Conservation (phyloP, 2,888 invertebrate species). For the Epistrophe eligans region DNA sequence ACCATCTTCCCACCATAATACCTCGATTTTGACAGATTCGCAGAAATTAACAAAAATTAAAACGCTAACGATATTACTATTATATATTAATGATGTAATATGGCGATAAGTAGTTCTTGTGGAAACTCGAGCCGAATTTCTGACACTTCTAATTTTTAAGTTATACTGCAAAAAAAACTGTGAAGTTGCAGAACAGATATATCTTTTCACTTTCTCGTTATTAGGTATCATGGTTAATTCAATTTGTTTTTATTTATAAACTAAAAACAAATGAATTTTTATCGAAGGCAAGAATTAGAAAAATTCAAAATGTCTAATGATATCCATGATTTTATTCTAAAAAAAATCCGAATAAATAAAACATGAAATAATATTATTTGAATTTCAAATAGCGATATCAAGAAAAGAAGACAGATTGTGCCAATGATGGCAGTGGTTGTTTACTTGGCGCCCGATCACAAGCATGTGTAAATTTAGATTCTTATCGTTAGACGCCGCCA, state of each 20-base stretch:
- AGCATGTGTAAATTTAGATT: conserved; percentile 36
- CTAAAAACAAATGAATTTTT: background rate
- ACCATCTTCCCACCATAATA: too few relatives aligned
- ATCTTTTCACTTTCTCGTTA: too few relatives aligned
- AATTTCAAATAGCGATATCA: conserved; percentile 15
- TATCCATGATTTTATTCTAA: background rate
- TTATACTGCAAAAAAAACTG: too few relatives aligned
- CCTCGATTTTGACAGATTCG: too few relatives aligned
- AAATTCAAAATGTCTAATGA: background rate
- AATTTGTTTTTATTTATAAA: background rate
- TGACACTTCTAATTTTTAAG: too few relatives aligned
- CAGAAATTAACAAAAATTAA: too few relatives aligned
- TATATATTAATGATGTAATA: too few relatives aligned
- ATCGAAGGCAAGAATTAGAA: background rate
- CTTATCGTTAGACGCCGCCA: conserved; percentile 10
- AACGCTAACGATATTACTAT: too few relatives aligned
- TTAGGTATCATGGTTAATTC: background rate
- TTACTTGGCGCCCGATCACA: conserved; percentile 19
- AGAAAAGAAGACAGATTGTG: conserved; percentile 10
- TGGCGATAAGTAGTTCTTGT: too few relatives aligned
- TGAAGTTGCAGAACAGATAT: too few relatives aligned
- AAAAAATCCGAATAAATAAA: conserved; percentile 16
- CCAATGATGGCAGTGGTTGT: conserved; percentile 8
- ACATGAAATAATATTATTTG: conserved; percentile 21
- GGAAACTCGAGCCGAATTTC: too few relatives aligned